These are phyloP conservation scores for Danio albolineatus DNA, from an alignment of 2,797 vertebrate species.

Conservation along the genomic window DNA sequence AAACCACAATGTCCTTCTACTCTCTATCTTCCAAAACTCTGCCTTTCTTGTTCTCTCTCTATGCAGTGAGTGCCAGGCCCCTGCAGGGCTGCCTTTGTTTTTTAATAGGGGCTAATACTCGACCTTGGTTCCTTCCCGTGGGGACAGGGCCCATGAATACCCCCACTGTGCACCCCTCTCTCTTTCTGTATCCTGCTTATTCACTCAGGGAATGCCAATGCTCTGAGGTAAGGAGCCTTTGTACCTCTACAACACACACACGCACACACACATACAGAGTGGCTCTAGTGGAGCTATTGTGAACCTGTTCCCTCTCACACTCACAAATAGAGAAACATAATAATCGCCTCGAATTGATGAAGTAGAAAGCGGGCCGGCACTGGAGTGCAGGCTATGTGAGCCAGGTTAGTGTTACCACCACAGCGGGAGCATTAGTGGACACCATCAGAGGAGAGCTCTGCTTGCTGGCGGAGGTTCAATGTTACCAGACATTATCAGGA, in stretches of 20 bases:
- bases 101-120: constrained; percentile 69
- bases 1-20: constrained; percentile 52
- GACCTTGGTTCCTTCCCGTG: constrained; percentile 65
- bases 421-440: constrained; percentile 38
- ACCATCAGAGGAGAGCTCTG: constrained; percentile 59
- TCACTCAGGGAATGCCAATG: constrained; percentile 65
- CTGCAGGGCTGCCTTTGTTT: constrained; percentile 67
- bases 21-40: constrained; percentile 69
- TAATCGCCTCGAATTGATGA: constrained; percentile 52
- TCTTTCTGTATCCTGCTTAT: constrained; percentile 52
- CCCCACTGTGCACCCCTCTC: constrained; percentile 61
- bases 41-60: constrained; percentile 50
- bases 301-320: constrained; percentile 60
- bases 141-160: constrained; percentile 63
- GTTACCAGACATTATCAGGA: constrained; percentile 76
- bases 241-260: constrained; percentile 51
- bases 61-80: constrained; percentile 55
- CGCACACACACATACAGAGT: constrained; percentile 51
- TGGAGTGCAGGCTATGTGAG: constrained; percentile 27
- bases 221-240: constrained; percentile 65
- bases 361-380: constrained; percentile 15
- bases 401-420: constrained; percentile 44
- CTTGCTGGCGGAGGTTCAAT: constrained; percentile 78
- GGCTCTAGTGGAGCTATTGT: constrained; percentile 58
- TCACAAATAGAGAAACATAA: constrained; percentile 60